phyloP scores from a whole-genome alignment of 2,113 vertebrate species.

The Dasyurus viverrinus region DNA sequence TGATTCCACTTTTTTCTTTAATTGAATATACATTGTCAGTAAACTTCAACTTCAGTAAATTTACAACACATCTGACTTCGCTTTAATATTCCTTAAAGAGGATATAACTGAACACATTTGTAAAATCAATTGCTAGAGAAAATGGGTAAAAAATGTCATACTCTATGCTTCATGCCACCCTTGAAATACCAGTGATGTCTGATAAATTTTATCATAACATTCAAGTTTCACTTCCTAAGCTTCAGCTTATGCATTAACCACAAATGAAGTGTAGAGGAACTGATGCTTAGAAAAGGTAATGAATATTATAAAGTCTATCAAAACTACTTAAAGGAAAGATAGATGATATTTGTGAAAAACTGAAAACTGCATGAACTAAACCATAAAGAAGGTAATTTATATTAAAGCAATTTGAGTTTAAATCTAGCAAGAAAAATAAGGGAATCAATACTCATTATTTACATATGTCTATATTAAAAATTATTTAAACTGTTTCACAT shows the following conservation, averaged over 20 bases:
- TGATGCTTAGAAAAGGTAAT: neutral
- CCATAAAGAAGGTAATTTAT: neutral
- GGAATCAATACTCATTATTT: neutral
- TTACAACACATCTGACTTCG: neutral
- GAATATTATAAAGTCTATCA: neutral
- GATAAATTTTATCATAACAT: neutral
- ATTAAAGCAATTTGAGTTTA: neutral
- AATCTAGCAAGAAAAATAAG: slow-evolving; percentile 16
- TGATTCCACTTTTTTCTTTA: neutral
- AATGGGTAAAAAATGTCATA: slow-evolving; percentile 23
- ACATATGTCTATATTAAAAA: neutral
- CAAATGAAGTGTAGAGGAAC: neutral
- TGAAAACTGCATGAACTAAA: neutral
- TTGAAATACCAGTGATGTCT: neutral
- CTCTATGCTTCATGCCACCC: neutral
- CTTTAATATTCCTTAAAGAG: neutral
- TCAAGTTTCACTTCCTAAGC: slow-evolving; percentile 40
- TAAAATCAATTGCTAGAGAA: neutral
- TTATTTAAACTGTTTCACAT: neutral
- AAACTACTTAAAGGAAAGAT: neutral
- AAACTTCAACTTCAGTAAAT: neutral
- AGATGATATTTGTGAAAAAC: neutral
- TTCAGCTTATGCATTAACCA: neutral
- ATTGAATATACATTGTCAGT: neutral
- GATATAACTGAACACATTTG: neutral